Evolutionary conservation across 2,888 invertebrate species (phyloP), one percentile per base, ranked within the genome.

Genomic region (Venusia cambrica): DNA sequence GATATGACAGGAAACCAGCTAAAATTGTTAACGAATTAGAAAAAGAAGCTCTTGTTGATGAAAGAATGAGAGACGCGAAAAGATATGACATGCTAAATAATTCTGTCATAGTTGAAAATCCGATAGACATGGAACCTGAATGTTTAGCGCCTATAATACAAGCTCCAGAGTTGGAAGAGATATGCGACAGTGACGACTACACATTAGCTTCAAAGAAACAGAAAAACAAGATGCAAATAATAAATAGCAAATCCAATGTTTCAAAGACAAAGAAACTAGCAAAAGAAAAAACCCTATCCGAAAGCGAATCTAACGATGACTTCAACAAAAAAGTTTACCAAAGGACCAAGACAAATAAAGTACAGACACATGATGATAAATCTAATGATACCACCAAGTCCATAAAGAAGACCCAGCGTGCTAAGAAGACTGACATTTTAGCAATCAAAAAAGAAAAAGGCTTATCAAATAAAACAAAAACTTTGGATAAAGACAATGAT

Each of bases 41-140:
- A n/a, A n/a, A n/a, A n/a, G 5, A 13, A 9, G 15, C 5, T 5
- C 30, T 39, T 6, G 17, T 22, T 10, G 78, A 81, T 47, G 75
- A 84, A 62, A 66, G 45, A 41, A 75, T 81, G 70, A 70, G 81
- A 42, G 49, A 65, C 1, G 47, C 47, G 0, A 32, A 38, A 0
- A 38, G 45, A 20, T 71, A 74, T 38, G 39, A 44, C n/a, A n/a
- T n/a, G 2, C 50, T 79, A 4, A 63, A 83, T 34, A 65, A 63
- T 0, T 80, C 80, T 2, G 39, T 79, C 1, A 30, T 62, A 8
- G 17, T 60, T 20, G 57, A 64, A 20, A 47, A 48, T 12, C 32
- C 48, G 2, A 21, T 42, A 8, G 34, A 38, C 14, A 13, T 19
- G 0, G 25, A 41, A 4, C 7, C 16, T 0, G 38, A 40, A 3